Conservation (phyloP, 2,888 invertebrate species). For the Cyaniris semiargus region DNA sequence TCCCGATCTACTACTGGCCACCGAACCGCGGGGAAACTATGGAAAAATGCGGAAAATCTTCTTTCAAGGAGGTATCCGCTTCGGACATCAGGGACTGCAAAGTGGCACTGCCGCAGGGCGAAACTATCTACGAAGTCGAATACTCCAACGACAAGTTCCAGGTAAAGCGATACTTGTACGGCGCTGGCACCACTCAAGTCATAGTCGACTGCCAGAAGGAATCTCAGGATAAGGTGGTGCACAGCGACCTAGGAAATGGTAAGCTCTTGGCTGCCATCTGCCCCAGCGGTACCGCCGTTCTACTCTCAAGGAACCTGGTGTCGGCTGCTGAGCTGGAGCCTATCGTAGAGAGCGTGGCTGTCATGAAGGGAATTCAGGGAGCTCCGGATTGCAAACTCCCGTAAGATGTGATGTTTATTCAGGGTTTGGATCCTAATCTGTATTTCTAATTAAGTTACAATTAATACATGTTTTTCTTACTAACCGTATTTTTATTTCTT, state of each 20-base stretch:
- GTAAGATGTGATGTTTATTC: not conserved
- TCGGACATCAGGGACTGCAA: not conserved
- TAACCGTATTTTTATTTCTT: not conserved
- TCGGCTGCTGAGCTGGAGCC: not conserved
- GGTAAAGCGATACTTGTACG: not conserved
- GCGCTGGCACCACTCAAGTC: not conserved
- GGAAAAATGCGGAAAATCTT: not conserved
- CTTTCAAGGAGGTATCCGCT: not conserved
- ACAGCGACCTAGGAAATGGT: not conserved
- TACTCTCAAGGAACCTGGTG: not conserved
- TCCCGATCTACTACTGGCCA: not conserved
- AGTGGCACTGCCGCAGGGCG: not conserved
- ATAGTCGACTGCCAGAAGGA: not conserved
- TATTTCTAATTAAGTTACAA: not conserved
- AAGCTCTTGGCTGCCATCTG: not conserved
- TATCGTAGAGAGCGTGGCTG: not conserved
- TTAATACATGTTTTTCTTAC: not conserved
- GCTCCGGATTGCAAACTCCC: not conserved
- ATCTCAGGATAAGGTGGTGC: not conserved
- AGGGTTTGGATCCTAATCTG: not conserved
- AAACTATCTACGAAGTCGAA: not conserved
- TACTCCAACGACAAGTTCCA: not conserved
- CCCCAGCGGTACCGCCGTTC: not conserved
- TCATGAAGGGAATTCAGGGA: conserved; percentile 1
- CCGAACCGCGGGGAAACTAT: not conserved